Percentiles rank a stretch among this genome's conserved stretches.
Conservation (phyloP, 2,113 vertebrate genomes). For the Noctilio leporinus region DNA sequence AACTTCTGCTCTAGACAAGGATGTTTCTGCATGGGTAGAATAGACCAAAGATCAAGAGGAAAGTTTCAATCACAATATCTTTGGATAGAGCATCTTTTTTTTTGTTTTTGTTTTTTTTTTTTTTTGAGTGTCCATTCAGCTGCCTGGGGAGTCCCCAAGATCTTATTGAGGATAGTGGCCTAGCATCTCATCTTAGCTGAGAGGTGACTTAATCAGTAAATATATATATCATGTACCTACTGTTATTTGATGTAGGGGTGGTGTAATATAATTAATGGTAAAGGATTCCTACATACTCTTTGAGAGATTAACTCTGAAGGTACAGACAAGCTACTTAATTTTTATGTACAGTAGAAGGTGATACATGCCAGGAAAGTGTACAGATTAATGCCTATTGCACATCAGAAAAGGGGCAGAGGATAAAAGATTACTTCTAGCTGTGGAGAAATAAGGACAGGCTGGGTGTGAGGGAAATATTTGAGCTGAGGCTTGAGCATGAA, state of each 20-base stretch:
- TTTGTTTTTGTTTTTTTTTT: too few relatives aligned
- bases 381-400: not conserved
- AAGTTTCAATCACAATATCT: not conserved
- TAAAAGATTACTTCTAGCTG: not conserved
- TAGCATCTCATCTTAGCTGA: not conserved
- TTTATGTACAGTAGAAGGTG: not conserved
- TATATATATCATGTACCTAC: not conserved
- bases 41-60: conserved; percentile 11
- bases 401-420: not conserved
- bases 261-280: not conserved
- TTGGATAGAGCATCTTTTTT: not conserved
- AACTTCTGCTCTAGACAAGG: conserved; percentile 42
- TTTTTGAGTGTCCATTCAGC: not conserved
- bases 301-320: not conserved
- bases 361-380: not conserved
- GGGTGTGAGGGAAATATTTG: not conserved
- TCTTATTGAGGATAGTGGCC: not conserved
- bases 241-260: not conserved
- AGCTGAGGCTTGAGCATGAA: not conserved
- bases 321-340: not conserved
- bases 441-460: not conserved
- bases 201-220: not conserved
- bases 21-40: not conserved
- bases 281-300: not conserved
- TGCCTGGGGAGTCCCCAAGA: not conserved